Evolutionary conservation across 2,797 vertebrate genomes (phyloP).

Genomic region (Pteropus rufus): DNA sequence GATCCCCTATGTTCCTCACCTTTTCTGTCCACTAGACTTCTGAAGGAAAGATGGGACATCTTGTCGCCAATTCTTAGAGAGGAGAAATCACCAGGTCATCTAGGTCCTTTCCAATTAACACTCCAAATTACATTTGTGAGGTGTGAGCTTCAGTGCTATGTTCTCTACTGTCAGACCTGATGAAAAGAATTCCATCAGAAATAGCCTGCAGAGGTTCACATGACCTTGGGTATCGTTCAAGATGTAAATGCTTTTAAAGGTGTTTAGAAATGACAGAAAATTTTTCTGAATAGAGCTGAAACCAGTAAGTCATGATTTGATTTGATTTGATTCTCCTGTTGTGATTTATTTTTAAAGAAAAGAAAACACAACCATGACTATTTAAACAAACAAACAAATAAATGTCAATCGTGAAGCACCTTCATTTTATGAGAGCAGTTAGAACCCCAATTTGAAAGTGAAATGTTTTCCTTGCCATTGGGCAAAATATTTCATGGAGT

Average conservation of each 20-base stretch:
- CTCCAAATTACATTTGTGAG: constrained; percentile 74
- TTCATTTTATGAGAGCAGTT: neutral
- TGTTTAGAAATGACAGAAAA: constrained; percentile 54
- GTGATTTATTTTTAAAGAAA: constrained; percentile 11
- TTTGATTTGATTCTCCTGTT: neutral
- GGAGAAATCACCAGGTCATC: constrained; percentile 63
- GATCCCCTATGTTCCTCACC: neutral
- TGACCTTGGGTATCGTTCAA: constrained; percentile 70
- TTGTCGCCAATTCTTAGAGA: constrained; percentile 34
- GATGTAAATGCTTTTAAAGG: constrained; percentile 68
- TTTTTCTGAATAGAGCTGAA: constrained; percentile 41
- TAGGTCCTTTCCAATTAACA: constrained; percentile 78
- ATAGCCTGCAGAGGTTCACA: constrained; percentile 57
- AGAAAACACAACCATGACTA: constrained; percentile 3
- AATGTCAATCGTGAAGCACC: neutral
- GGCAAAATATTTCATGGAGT: neutral
- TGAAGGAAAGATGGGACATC: neutral
- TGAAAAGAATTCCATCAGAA: constrained; percentile 62
- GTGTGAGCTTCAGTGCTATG: constrained; percentile 46
- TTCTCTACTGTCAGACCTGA: constrained; percentile 58
- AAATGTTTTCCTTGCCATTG: neutral
- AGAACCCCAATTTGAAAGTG: neutral
- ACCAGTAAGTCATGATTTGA: neutral
- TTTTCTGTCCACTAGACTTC: neutral
- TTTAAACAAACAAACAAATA: neutral